These are phyloP conservation scores for Acanthurus leucopareius DNA, from an alignment of 2,797 vertebrate genomes.

Conservation along the genomic window DNA sequence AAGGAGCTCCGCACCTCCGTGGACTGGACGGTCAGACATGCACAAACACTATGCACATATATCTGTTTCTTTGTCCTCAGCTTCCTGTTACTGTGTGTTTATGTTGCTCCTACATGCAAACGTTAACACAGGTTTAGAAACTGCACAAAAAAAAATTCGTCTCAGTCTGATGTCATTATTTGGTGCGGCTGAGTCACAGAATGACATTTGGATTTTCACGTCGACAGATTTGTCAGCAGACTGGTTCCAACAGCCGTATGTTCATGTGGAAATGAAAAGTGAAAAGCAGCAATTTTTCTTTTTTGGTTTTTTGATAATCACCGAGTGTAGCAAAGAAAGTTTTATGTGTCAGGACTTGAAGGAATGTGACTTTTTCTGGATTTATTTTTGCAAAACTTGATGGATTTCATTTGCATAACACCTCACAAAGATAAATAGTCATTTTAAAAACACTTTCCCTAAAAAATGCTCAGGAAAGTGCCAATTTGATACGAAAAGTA, in stretches of 20 bases:
- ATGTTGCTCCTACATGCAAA: too few species aligned
- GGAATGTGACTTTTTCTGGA: slow-evolving; percentile 18
- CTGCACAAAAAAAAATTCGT: slow-evolving; percentile 10
- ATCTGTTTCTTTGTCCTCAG: too few species aligned
- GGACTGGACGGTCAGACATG: slow-evolving; percentile 94
- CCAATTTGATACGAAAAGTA: slow-evolving; percentile 13
- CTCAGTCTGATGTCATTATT: slow-evolving; percentile 7
- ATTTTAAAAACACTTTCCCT: slow-evolving; percentile 6
- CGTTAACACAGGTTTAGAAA: background rate
- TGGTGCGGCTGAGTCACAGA: slow-evolving; percentile 58
- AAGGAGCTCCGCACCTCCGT: slow-evolving; percentile 92
- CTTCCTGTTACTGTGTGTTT: too few species aligned
- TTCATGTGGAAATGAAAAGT: slow-evolving; percentile 49
- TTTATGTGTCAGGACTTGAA: slow-evolving; percentile 26
- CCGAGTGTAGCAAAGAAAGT: slow-evolving; percentile 7
- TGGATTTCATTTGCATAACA: slow-evolving; percentile 28
- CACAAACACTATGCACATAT: background rate
- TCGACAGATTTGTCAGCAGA: slow-evolving; percentile 62
- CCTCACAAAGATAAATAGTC: slow-evolving; percentile 14
- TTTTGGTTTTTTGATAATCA: slow-evolving; percentile 12
- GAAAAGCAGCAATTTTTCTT: slow-evolving; percentile 43
- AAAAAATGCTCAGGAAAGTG: slow-evolving; percentile 29
- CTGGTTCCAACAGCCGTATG: slow-evolving; percentile 47
- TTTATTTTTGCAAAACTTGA: slow-evolving; percentile 20
- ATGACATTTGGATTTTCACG: slow-evolving; percentile 60